Evolutionary conservation across 2,888 invertebrate genomes (phyloP), one percentile per base, ranked within the genome.

Genomic region (Dasypolia templi): DNA sequence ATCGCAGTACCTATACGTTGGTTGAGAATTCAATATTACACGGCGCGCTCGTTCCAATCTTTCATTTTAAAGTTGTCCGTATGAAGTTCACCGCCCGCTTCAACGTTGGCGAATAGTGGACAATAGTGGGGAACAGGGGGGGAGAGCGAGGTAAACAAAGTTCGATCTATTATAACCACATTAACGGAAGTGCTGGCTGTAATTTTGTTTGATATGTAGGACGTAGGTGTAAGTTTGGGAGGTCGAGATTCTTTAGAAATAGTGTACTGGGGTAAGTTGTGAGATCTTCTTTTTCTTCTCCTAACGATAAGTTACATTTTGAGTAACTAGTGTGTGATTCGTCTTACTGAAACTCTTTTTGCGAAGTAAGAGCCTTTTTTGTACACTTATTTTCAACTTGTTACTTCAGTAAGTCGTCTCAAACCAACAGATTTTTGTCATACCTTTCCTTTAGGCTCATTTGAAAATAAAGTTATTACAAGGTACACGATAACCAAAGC

Each of bases 61-160:
- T 94, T 94, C 91, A 92, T 93, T 93, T 93, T 91, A 93, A 94
- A 94, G 88, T 94, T 93, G 89, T 81, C 74, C 91, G 90, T 88
- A 86, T 84, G 86, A 89, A 91, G 89, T 89, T 90, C 76, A 66
- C 49, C 72, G 64, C 69, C 14, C 59, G 53, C 66, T 49, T 9
- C 65, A 19, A 51, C 44, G 56, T 81, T 62, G 77, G 71, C 22
- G 71, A 66, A 83, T 80, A 77, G 75, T 55, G 71, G 78, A 39
- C 3, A 26, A 59, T 32, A 42, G 42, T 64, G 70, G 70, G 42
- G 81, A 63, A 83, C 76, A 75, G 59, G 26, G 77, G 67, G 42
- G 14, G 65, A 79, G 81, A 79, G 64, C 77, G 77, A 82, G 81
- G 89, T 89, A 91, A 91, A 91, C 91, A 91, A 88, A 81, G 77